A percentile compares a stretch with the other conserved stretches of the same genome.
These are phyloP conservation scores for Chiloscyllium plagiosum DNA, from an alignment of 2,113 vertebrate species.

Conservation along the genomic window DNA sequence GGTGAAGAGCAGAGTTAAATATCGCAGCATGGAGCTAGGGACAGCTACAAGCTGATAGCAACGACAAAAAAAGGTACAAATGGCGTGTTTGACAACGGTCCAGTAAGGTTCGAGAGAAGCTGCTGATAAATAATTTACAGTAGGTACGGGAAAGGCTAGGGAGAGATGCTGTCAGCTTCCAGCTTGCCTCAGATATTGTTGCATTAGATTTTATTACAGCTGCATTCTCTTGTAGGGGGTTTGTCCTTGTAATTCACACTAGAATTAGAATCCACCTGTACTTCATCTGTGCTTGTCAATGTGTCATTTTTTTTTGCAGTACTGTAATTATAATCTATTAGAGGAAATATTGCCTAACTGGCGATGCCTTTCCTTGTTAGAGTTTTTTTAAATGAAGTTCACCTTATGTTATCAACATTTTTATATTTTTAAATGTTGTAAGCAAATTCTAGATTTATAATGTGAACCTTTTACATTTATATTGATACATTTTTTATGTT, in stretches of 20 bases:
- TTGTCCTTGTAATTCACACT: background rate
- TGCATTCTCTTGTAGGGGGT: background rate
- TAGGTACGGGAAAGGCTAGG: background rate
- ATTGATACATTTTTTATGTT: background rate
- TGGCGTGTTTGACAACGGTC: background rate
- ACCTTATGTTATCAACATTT: background rate
- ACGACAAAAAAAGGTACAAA: background rate
- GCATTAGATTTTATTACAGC: slow-evolving; percentile 32
- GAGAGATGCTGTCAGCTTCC: slow-evolving; percentile 7
- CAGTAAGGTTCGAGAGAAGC: background rate
- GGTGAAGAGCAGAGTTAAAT: background rate
- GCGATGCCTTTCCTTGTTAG: background rate
- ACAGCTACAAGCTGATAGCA: background rate
- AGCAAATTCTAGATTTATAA: background rate
- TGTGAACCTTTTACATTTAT: background rate
- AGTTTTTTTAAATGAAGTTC: background rate
- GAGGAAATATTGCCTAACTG: background rate
- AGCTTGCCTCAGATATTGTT: background rate
- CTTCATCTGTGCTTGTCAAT: background rate
- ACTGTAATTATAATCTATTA: background rate
- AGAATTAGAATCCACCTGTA: background rate
- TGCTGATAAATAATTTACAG: background rate
- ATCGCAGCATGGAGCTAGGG: background rate
- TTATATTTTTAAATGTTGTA: background rate
- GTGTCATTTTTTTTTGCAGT: background rate